phyloP scores from a whole-genome alignment of 92 coral and sea anemone species.

The Heliopora coerulea region DNA sequence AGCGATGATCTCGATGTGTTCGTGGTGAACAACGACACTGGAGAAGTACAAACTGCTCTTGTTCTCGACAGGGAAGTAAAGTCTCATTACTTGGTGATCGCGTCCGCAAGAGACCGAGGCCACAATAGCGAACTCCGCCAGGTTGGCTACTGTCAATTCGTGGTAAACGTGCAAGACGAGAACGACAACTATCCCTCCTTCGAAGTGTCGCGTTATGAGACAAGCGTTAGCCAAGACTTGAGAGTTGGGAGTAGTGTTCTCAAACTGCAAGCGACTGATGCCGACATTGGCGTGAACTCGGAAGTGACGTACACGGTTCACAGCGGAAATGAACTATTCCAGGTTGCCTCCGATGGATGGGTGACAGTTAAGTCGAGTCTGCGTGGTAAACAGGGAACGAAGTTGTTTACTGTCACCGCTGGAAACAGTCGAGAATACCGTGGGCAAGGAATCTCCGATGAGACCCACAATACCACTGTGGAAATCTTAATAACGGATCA shows the following conservation, averaged over 20 bases:
- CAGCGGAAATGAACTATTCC: conserved; percentile 59
- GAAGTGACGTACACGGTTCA: conserved; percentile 59
- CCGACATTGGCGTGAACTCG: conserved; percentile 58
- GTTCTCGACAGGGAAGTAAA: conserved; percentile 69
- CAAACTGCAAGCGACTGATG: conserved; percentile 65
- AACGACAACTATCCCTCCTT: conserved; percentile 83
- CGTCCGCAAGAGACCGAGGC: conserved; percentile 79
- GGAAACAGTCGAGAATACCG: conserved; percentile 58
- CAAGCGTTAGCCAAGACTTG: conserved; percentile 63
- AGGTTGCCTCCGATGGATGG: conserved; percentile 29
- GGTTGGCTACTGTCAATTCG: conserved; percentile 60
- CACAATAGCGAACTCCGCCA: conserved; percentile 45
- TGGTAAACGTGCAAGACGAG: conserved; percentile 54
- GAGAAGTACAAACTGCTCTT: conserved; percentile 54
- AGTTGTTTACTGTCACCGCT: conserved; percentile 38
- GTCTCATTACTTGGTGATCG: conserved; percentile 44
- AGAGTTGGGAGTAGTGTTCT: conserved; percentile 62
- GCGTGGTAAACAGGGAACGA: conserved; percentile 9
- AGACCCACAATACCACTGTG: conserved; percentile 45
- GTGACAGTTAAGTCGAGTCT: conserved; percentile 14
- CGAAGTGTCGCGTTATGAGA: conserved; percentile 52
- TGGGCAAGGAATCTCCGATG: conserved; percentile 30
- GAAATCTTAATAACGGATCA: conserved; percentile 53
- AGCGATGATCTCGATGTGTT: conserved; percentile 40
- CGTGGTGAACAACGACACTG: conserved; percentile 72